Evolutionary conservation across 2,888 invertebrate genomes (phyloP), one percentile per base, ranked within the genome.

Genomic region (Tenthredo distinguenda): DNA sequence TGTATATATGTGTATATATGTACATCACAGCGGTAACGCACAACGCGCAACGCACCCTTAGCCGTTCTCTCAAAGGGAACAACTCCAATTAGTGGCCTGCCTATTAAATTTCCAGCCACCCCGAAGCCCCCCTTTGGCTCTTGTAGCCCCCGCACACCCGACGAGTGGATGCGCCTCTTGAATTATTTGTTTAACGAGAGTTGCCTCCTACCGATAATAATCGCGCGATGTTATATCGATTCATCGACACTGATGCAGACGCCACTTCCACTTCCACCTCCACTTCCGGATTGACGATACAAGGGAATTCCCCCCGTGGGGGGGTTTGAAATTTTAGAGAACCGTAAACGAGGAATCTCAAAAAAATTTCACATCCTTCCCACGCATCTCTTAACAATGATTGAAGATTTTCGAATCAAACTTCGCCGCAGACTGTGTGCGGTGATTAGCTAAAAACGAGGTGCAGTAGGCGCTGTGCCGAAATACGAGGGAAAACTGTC

Each of bases 61-160:
- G 87, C 86, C 87, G 87, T 86, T 87, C 87, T 87, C 87, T 88
- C 88, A 88, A 88, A 89, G 88, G 87, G 87, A 88, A 88, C 87
- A 88, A 88, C 88, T 88, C 88, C 88, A 89, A 89, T 89, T 88
- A 89, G 88, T 86, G 87, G 84, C 87, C 87, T 88, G 87, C 87
- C 87, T 87, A 87, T 87, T 83, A 83, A 83, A 83, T 83, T 83
- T 85, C 86, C 86, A 87, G 87, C 88, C 86, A 86, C 86, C 86
- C 84, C 86, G 84, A 86, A 87, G 18, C 55, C 31, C 77, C 37
- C 71, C 15, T 37, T 18, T 26, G 6, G 21, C 40, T 12, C 37
- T 21, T 12, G 10, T 47, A 31, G n/a, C 83, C 50, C 62, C 62
- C 62, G 81, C 81, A 81, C 81, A 81, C 58, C 62, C 81, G 31